Conservation (phyloP, 2,888 invertebrate species). For the Caenorhabditis imperialis region DNA sequence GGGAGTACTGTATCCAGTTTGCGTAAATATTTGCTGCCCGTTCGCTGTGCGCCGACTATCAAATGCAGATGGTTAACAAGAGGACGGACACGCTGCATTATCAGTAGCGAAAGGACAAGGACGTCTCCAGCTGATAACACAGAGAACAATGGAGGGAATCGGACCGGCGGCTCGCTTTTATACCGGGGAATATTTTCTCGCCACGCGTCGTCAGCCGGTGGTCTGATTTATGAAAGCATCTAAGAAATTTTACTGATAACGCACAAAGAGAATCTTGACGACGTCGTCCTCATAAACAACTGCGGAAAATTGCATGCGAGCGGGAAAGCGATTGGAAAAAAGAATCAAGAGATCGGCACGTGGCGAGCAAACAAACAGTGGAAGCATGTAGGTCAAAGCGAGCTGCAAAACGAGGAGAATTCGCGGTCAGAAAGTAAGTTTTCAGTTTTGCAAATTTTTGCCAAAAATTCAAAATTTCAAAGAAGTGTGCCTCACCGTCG, state of each 20-base stretch:
- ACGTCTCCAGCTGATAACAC: constrained; percentile 23
- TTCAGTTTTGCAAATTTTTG: not conserved
- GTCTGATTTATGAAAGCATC: constrained; percentile 42
- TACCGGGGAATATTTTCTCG: not conserved
- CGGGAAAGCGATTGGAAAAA: constrained; percentile 13
- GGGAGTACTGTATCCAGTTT: no score
- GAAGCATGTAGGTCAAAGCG: constrained; percentile 22
- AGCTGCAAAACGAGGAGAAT: constrained; percentile 5
- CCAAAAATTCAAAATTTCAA: no score
- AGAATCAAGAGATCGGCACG: constrained; percentile 35
- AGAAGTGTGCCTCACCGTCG: no score
- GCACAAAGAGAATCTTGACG: constrained; percentile 15
- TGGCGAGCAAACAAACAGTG: constrained; percentile 8
- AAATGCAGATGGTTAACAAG: no score
- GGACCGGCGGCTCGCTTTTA: constrained; percentile 27
- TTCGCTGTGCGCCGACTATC: no score
- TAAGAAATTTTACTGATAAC: constrained; percentile 6
- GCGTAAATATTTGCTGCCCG: no score
- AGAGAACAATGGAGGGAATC: constrained; percentile 15
- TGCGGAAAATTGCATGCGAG: constrained; percentile 7
- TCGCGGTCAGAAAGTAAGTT: constrained; percentile 5
- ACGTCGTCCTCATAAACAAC: constrained; percentile 13
- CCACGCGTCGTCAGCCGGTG: constrained; percentile 8
- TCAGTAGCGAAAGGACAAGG: not conserved
- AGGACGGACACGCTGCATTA: no score